Percentiles rank a stretch among this genome's conserved stretches.
Conservation (phyloP, 2,888 invertebrate genomes). For the Acrocyrtus sp. region DNA sequence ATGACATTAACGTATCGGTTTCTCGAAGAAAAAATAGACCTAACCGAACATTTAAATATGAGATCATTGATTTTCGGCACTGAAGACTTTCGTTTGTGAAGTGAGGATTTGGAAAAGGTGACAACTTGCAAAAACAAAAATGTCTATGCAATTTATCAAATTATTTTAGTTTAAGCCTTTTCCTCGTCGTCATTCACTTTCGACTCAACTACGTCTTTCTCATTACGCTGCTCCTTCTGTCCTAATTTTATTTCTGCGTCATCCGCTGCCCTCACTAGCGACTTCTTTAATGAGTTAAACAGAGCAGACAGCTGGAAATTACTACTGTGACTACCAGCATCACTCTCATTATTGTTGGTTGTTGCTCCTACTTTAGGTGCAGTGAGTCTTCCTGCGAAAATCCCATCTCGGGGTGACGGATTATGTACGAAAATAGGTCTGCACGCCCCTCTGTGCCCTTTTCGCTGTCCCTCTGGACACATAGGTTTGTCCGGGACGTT, state of each 20-base stretch:
- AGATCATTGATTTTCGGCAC: no score
- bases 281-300: constrained; percentile 19
- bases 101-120: no score
- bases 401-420: constrained; percentile 25
- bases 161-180: no score
- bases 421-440: constrained; percentile 24
- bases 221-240: neutral
- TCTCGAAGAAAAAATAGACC: no score
- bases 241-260: neutral
- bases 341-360: neutral
- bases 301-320: constrained; percentile 1
- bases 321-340: neutral
- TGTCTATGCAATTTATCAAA: no score
- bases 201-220: neutral
- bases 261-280: constrained; percentile 3
- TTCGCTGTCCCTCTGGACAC: constrained; percentile 41
- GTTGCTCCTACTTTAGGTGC: neutral
- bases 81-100: no score
- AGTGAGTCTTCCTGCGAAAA: constrained; percentile 12
- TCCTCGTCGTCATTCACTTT: no score
- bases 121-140: no score
- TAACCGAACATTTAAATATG: no score
- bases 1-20: no score
- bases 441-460: constrained; percentile 35
- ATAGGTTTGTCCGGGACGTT: constrained; percentile 25